Conservation (phyloP, 1,140 invertebrate genomes). For the Anthonomus grandis region DNA sequence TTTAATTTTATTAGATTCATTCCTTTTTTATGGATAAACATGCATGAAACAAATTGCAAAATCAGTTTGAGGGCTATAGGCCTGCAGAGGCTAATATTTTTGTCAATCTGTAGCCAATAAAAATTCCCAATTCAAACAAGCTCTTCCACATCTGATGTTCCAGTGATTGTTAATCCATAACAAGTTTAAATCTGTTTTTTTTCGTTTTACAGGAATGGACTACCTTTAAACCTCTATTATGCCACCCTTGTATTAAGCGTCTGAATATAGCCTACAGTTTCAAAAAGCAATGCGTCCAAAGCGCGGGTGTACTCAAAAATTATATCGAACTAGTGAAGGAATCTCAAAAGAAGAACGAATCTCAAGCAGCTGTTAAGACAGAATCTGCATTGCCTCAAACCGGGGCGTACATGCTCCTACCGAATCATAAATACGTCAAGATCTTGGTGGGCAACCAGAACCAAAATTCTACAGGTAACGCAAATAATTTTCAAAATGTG, state of each 20-base stretch:
- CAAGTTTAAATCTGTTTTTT: constrained; percentile 20
- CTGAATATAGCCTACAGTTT: constrained; percentile 41
- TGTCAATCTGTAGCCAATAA: no score
- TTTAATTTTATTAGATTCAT: no score
- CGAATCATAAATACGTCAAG: constrained; percentile 42
- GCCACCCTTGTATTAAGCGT: constrained; percentile 41
- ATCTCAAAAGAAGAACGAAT: constrained; percentile 38
- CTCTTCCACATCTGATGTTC: no score
- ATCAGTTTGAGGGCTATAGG: no score
- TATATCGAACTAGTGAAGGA: constrained; percentile 39
- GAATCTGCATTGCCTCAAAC: constrained; percentile 10
- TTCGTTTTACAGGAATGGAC: constrained; percentile 43
- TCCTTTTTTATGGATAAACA: no score
- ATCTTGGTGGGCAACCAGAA: constrained; percentile 37
- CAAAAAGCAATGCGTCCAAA: constrained; percentile 42
- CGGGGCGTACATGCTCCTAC: constrained; percentile 35
- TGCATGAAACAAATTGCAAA: no score
- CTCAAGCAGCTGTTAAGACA: constrained; percentile 27
- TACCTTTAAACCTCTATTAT: constrained; percentile 42
- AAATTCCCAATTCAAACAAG: no score
- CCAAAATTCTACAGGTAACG: constrained; percentile 25
- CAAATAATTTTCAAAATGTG: constrained; percentile 41
- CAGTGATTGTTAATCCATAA: constrained; percentile 14
- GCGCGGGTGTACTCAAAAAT: constrained; percentile 36
- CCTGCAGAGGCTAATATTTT: no score